phyloP scores from a whole-genome alignment of 64 coral and sea anemone species.

The Acropora yongei region DNA sequence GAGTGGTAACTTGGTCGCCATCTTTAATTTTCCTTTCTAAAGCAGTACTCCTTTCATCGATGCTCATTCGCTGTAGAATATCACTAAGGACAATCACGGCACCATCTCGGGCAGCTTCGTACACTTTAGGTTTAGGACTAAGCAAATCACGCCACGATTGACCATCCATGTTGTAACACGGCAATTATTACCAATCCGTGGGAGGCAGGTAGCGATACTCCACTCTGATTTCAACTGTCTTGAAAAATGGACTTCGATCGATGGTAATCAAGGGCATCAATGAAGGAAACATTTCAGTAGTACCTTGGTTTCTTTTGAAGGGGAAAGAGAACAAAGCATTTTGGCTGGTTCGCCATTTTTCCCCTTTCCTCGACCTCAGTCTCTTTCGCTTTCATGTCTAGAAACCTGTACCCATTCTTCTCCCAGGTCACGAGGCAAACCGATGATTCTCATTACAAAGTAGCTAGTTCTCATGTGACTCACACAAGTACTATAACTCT shows the following conservation, averaged over 20 bases:
- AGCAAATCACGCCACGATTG: conserved; percentile 36
- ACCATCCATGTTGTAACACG: conserved; percentile 1
- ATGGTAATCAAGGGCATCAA: neutral
- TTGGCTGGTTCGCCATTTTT: neutral
- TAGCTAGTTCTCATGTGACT: too few relatives aligned
- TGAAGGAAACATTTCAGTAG: neutral
- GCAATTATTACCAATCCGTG: neutral
- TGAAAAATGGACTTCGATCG: neutral
- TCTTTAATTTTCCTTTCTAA: conserved; percentile 64
- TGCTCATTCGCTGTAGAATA: conserved; percentile 24
- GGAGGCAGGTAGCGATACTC: too few relatives aligned
- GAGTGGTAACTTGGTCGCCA: conserved; percentile 61
- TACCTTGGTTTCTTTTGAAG: neutral
- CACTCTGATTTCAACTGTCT: neutral
- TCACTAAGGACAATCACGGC: neutral
- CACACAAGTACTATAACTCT: too few relatives aligned
- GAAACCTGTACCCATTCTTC: neutral
- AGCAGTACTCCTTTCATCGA: conserved; percentile 3
- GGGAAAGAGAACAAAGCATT: neutral
- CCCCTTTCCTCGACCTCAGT: neutral
- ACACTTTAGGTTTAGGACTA: conserved; percentile 30
- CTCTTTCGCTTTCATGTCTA: neutral
- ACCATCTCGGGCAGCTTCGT: conserved; percentile 52
- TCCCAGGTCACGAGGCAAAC: too few relatives aligned
- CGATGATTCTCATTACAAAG: too few relatives aligned